These are phyloP conservation scores for Remorina albescens DNA, from an alignment of 2,797 vertebrate species.

Conservation along the genomic window DNA sequence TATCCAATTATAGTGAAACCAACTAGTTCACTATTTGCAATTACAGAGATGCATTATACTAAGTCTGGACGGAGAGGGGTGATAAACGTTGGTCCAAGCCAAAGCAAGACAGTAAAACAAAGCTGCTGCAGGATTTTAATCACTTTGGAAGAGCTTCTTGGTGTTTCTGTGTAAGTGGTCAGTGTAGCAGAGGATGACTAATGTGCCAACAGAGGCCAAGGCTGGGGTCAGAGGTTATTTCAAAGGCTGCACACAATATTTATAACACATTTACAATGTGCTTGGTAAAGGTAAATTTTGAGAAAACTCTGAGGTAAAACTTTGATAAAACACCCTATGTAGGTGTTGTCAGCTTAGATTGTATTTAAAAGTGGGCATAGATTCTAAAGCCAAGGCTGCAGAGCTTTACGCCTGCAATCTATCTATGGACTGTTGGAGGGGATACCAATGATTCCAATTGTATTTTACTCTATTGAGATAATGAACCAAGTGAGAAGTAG, in stretches of 20 bases:
- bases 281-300: neutral
- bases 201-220: conserved; percentile 45
- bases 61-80: neutral
- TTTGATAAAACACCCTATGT: neutral
- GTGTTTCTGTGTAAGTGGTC: conserved; percentile 68
- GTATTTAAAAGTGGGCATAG: too few relatives aligned
- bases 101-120: conserved; percentile 55
- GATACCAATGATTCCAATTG: too few relatives aligned
- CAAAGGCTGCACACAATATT: neutral
- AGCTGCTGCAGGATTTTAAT: conserved; percentile 47
- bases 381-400: too few relatives aligned
- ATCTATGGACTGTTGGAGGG: too few relatives aligned
- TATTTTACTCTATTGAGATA: too few relatives aligned
- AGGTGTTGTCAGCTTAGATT: too few relatives aligned
- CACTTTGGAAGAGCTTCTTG: conserved; percentile 50
- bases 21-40: too few relatives aligned
- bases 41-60: conserved; percentile 2
- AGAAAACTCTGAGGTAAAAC: neutral
- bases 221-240: neutral
- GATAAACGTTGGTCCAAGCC: conserved; percentile 58
- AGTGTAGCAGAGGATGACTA: conserved; percentile 27
- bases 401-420: too few relatives aligned
- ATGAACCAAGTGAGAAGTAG: too few relatives aligned
- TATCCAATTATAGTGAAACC: too few relatives aligned
- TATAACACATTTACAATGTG: conserved; percentile 1